Evolutionary conservation across 2,797 vertebrate species (phyloP).

Genomic region (Oreochromis mossambicus): DNA sequence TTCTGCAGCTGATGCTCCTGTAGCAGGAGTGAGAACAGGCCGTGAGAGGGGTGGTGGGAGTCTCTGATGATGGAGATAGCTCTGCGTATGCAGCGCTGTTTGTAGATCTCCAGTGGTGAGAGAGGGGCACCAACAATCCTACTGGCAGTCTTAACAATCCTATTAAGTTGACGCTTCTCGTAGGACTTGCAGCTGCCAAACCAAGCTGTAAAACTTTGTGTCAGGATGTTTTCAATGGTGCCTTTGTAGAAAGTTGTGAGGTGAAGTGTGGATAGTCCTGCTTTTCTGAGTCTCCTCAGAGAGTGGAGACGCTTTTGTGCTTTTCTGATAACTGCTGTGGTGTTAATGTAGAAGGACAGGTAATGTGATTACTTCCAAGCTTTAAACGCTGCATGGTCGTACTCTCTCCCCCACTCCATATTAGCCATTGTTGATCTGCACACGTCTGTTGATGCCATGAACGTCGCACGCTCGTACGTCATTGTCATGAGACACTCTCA

Average conservation of each 20-base stretch:
- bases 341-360: accelerated
- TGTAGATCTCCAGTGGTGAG: not conserved
- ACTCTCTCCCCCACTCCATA: accelerated
- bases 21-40: not conserved
- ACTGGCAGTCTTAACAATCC: not conserved
- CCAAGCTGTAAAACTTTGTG: not conserved
- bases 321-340: not conserved
- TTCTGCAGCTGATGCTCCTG: not conserved
- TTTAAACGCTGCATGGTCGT: accelerated
- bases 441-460: not conserved
- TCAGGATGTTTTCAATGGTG: not conserved
- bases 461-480: not conserved
- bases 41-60: accelerated
- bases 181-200: accelerated
- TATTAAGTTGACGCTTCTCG: not conserved
- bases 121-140: not conserved
- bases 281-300: not conserved
- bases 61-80: not conserved
- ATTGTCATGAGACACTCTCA: not conserved
- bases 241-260: not conserved
- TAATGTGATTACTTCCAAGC: not conserved
- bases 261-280: not conserved
- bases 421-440: not conserved
- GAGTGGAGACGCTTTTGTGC: not conserved
- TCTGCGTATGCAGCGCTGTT: not conserved